Evolutionary conservation across 2,113 vertebrate species (phyloP).

Genomic region (Myrmecobius fasciatus): DNA sequence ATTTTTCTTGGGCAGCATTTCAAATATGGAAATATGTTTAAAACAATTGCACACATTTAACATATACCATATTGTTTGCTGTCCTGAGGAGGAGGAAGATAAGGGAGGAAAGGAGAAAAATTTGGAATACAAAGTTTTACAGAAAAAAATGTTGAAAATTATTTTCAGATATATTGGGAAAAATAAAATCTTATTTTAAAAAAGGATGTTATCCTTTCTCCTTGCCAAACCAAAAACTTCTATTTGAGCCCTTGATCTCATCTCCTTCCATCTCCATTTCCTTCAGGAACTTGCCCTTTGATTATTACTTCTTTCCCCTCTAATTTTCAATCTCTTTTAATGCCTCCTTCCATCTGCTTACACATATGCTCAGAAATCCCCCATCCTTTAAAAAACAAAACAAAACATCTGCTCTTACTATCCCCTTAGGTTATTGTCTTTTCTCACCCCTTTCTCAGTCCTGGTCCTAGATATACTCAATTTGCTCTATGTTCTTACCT

Average conservation of each 20-base stretch:
- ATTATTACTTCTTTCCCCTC: neutral
- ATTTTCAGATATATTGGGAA: no score
- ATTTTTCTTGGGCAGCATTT: no score
- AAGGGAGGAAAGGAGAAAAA: no score
- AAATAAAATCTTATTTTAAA: no score
- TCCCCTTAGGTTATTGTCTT: neutral
- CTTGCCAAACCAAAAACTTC: neutral
- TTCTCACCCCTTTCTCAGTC: neutral
- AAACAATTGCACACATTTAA: no score
- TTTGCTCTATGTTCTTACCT: neutral
- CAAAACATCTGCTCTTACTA: neutral
- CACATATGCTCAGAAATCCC: neutral
- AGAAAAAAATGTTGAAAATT: no score
- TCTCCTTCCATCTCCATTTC: neutral
- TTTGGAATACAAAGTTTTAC: no score
- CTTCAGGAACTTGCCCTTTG: neutral
- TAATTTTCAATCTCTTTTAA: neutral
- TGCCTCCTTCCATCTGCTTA: neutral
- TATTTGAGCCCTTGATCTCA: neutral
- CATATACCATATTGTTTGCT: no score
- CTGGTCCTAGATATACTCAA: neutral
- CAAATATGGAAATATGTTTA: no score
- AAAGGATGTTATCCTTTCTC: neutral
- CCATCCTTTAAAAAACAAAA: neutral
- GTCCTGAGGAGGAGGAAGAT: no score